Evolutionary conservation across 2,797 vertebrate species (phyloP), one percentile per base, ranked within the genome.

Genomic region (Bovichtus diacanthus): DNA sequence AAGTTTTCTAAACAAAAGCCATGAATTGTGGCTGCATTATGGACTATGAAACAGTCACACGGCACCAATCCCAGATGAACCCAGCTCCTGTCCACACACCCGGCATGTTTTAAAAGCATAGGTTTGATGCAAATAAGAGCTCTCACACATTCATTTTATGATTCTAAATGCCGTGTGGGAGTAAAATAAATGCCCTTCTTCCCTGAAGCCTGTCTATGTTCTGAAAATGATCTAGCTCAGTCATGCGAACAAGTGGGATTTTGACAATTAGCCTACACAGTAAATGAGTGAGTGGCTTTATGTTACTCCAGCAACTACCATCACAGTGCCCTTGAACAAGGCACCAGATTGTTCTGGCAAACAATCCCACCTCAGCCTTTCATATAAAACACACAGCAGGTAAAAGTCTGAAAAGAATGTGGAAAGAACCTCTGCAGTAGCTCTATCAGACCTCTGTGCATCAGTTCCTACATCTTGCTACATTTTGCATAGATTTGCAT

Each of bases 401-500:
- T 63, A 44, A 69, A 78, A 55, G 38, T 41, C 34, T 31, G 47
- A 62, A 39, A 49, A 16, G 39, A 15, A 39, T 8, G 2, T 9
- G 39, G 34, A 56, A 67, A 18, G 34, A 43, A 53, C 36, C 49
- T 65, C 34, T 54, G 44, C 51, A 21, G 46, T 12, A 29, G 49
- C 44, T 53, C 10, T 21, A 21, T 67, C 46, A 60, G 23, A 59
- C 70, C 13, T 58, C 51, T 47, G 11, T 50, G 62, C 19, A 67
- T 47, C 69, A 29, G 6, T 39, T 75, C 38, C 25, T 64, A 21
- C 16, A 73, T 44, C 51, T 44, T 36, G 9, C 23, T 60, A 15
- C 18, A 21, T 19, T 88, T 75, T 79, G 83, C 86, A 89, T 88
- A 82, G 46, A 90, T 92, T 86, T 87, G 82, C 80, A 90, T 90